phyloP scores from a whole-genome alignment of 35 echinoderm and acorn worm genomes.

The Strongylocentrotus purpuratus region DNA sequence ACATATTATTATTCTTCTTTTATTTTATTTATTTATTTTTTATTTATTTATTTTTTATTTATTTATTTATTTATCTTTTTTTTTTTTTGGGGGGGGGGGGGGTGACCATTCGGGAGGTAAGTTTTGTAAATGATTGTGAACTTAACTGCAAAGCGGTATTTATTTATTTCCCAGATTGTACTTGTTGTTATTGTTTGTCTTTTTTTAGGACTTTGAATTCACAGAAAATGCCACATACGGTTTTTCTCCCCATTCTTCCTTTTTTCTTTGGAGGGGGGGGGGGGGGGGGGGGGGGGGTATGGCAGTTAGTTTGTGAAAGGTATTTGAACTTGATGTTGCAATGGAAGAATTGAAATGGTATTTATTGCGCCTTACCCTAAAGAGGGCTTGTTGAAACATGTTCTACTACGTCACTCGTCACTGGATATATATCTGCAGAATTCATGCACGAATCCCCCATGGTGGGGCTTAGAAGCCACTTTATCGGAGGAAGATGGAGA shows the following conservation, averaged over 20 bases:
- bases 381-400: conserved; percentile 5
- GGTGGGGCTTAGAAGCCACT: not conserved
- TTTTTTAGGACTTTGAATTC: not conserved
- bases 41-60: too few relatives aligned
- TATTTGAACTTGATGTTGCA: not conserved
- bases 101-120: not conserved
- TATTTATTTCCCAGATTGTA: not conserved
- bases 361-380: not conserved
- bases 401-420: not conserved
- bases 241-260: too few relatives aligned
- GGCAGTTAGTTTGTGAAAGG: not conserved
- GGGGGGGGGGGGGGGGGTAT: too few relatives aligned
- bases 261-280: too few relatives aligned
- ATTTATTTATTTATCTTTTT: not conserved
- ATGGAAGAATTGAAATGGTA: not conserved
- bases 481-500: not conserved
- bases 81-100: not conserved
- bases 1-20: too few relatives aligned
- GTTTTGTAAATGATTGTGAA: not conserved
- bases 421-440: not conserved
- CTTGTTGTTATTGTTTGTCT: not conserved
- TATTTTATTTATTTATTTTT: too few relatives aligned
- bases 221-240: too few relatives aligned
- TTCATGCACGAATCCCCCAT: not conserved
- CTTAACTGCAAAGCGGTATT: not conserved